Base-by-base conservation (phyloP, 2,888 invertebrate genomes). In the Torymus aiolomorphi region DNA sequence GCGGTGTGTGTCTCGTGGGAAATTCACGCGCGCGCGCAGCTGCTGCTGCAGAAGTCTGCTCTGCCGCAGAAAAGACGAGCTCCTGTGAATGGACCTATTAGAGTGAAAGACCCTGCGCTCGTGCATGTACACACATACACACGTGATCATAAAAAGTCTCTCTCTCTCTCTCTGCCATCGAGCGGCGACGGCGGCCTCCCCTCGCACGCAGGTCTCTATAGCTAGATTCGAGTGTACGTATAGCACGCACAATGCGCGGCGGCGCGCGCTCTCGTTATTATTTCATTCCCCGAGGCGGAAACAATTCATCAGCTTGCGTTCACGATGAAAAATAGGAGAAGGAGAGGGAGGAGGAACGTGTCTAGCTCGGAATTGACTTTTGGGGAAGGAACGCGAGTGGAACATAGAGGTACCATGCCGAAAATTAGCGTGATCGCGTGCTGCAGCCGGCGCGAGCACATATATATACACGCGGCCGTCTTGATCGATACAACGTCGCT, bases 1-100 rank as follows among this genome's bases (percentile, higher is more conserved):
- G 65, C 75, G 70, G 70, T 54, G 76, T 76, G 42, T 42, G 42
- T 42, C 76, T 76, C 80, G 80, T 80, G 80, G 80, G 80, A 80
- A 80, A 80, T 80, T 76, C 76, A 67, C 73, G 76, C 73, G 71
- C 63, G 4, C 57, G 61, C 61, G 20, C 61, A 2, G 5, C 63
- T 52, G 67, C 70, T 62, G 71, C 76, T 72, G 13, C 76, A 16
- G 62, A 51, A 62, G 70, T 70, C 70, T 42, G 8, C 42, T 8
- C 42, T 5, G 57, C 59, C 67, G 69, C 62, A 73, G 62, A 78
- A 78, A 69, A 78, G 69, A 62, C 54, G 63, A 5, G 42, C 42
- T 42, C 74, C 13, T 61, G 70, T 77, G 63, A 74, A 73, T 77
- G 77, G 76, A 77, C 59, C 69, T 54, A 71, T 77, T 69, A 76